Conservation (phyloP, 1,140 invertebrate genomes). For the Drosophila nannoptera region DNA sequence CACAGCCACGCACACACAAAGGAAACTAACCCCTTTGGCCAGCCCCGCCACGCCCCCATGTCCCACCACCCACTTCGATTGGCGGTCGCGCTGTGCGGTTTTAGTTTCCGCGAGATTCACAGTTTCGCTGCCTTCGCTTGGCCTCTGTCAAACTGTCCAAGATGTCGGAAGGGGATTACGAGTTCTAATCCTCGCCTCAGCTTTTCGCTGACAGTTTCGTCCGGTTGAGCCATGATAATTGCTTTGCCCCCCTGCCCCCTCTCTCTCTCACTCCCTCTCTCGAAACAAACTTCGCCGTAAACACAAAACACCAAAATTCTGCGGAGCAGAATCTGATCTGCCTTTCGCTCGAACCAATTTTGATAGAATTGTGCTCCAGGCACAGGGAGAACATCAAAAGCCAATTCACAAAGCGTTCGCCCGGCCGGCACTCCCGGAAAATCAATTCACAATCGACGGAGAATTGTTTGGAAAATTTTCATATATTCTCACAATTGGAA, state of each 20-base stretch:
- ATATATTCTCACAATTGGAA: conserved; percentile 2
- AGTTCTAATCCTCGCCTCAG: conserved; percentile 18
- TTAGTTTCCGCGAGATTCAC: conserved; percentile 15
- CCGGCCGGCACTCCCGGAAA: not conserved
- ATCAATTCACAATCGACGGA: not conserved
- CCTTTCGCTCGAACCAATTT: too few species aligned
- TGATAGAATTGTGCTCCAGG: conserved; percentile 5
- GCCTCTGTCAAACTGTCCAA: conserved; percentile 22
- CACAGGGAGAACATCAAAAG: conserved; percentile 12
- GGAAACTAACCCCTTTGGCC: not conserved
- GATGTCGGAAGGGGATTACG: conserved; percentile 31
- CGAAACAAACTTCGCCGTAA: conserved; percentile 19
- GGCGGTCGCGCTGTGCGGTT: conserved; percentile 10
- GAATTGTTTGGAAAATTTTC: not conserved
- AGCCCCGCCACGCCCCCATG: too few species aligned
- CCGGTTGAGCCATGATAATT: conserved; percentile 31
- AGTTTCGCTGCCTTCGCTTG: not conserved
- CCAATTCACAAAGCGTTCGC: not conserved
- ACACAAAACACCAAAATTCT: not conserved
- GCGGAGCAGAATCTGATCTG: not conserved
- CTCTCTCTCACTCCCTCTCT: too few species aligned
- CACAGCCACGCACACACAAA: not conserved
- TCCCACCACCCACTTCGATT: not conserved
- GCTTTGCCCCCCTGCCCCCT: conserved; percentile 18
- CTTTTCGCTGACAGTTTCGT: conserved; percentile 29